A percentile compares a stretch with the other conserved stretches of the same genome.
Evolutionary conservation across 2,888 invertebrate species (phyloP).

Genomic region (Xylocampa areola): DNA sequence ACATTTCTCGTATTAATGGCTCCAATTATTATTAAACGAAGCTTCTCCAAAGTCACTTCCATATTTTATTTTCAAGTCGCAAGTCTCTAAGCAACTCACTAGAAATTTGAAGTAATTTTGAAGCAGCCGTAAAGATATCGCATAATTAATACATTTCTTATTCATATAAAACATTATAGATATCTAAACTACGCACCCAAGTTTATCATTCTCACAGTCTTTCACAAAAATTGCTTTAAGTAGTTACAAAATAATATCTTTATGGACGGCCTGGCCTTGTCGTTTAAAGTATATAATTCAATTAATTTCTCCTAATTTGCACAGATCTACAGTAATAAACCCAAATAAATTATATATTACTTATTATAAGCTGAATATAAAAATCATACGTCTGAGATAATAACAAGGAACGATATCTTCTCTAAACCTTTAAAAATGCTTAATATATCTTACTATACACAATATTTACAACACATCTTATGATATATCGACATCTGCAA

Average conservation of each 20-base stretch:
- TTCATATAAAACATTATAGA: conserved; percentile 51
- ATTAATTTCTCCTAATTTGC: conserved; percentile 57
- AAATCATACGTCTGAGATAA: conserved; percentile 55
- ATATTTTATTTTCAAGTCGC: background rate
- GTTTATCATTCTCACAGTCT: conserved; percentile 78
- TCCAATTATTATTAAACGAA: conserved; percentile 56
- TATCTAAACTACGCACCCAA: conserved; percentile 61
- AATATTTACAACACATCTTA: conserved; percentile 67
- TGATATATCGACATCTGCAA: conserved; percentile 21
- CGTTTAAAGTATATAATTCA: conserved; percentile 56
- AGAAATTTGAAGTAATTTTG: conserved; percentile 38
- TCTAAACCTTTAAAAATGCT: conserved; percentile 49
- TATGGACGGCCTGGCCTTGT: conserved; percentile 87
- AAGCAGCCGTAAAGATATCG: conserved; percentile 28
- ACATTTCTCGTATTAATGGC: conserved; percentile 64
- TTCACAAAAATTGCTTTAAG: conserved; percentile 76
- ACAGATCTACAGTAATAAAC: conserved; percentile 69
- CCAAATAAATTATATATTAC: conserved; percentile 57
- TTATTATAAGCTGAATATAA: conserved; percentile 45
- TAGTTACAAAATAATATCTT: conserved; percentile 69
- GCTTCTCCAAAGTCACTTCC: conserved; percentile 40
- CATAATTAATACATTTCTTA: conserved; percentile 45
- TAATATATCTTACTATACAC: conserved; percentile 58
- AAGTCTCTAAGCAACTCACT: background rate
- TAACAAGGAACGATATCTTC: conserved; percentile 63